Evolutionary conservation across 2,797 vertebrate genomes (phyloP).

Genomic region (Aplochiton taeniatus): DNA sequence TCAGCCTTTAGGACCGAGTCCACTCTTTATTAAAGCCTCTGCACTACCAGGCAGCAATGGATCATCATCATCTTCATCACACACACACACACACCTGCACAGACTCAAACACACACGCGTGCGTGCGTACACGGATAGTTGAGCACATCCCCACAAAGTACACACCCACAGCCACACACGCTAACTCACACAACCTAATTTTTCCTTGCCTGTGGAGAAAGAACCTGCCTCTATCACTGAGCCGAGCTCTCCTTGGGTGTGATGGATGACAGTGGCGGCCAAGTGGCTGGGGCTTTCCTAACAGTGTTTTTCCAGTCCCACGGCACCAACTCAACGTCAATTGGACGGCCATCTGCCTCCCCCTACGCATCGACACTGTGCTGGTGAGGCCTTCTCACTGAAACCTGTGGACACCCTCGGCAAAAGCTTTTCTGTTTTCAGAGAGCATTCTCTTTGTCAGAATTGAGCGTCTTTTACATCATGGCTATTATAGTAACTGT

Average conservation of each 20-base stretch:
- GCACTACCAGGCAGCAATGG: constrained; percentile 28
- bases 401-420: constrained; percentile 44
- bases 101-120: constrained; percentile 25
- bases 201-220: too few relatives aligned
- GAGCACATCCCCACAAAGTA: neutral
- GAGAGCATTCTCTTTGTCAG: constrained; percentile 32
- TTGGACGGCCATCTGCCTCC: constrained; percentile 43
- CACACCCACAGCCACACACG: too few relatives aligned
- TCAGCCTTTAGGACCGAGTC: constrained; percentile 49
- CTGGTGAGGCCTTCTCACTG: constrained; percentile 52
- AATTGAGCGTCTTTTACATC: neutral
- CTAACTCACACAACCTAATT: too few relatives aligned
- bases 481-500: neutral
- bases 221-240: too few relatives aligned
- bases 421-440: constrained; percentile 53
- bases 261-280: neutral
- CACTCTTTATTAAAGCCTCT: constrained; percentile 11
- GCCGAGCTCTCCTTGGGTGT: too few relatives aligned
- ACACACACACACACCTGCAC: constrained; percentile 30
- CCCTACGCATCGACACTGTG: constrained; percentile 55
- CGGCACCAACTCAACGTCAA: constrained; percentile 52
- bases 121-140: neutral
- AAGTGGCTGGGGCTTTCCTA: constrained; percentile 49
- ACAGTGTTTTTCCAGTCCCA: constrained; percentile 52
- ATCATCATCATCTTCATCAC: constrained; percentile 30